phyloP scores from a whole-genome alignment of 1,140 invertebrate genomes.

The Zaprionus africanus region DNA sequence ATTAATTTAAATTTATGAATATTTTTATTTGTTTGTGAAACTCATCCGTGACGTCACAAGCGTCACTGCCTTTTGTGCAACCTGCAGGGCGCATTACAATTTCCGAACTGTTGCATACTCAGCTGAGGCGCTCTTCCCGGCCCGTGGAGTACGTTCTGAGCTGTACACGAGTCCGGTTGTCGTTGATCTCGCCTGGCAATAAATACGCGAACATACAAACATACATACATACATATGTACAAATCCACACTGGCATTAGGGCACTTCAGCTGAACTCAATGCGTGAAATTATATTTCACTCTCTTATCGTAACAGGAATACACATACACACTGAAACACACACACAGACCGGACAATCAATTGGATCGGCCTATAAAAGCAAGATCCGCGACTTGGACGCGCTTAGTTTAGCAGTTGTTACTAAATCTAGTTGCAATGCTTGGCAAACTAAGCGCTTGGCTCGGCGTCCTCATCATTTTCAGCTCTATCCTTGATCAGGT shows the following conservation, averaged over 20 bases:
- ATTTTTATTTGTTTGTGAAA: neutral
- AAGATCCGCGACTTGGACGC: constrained; percentile 7
- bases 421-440: constrained; percentile 35
- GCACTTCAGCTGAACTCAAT: constrained; percentile 26
- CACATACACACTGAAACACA: neutral
- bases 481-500: constrained; percentile 30
- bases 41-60: constrained; percentile 15
- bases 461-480: constrained; percentile 37
- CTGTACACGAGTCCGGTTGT: constrained; percentile 22
- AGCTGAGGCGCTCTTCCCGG: neutral
- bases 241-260: neutral
- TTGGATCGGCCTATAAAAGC: constrained; percentile 18
- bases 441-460: constrained; percentile 21
- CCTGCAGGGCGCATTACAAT: neutral
- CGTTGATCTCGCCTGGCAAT: neutral
- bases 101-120: neutral
- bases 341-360: neutral
- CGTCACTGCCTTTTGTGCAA: neutral
- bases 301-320: constrained; percentile 38
- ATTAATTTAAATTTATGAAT: too few species aligned
- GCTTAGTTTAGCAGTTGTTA: constrained; percentile 15
- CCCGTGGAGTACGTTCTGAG: constrained; percentile 17
- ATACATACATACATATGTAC: neutral
- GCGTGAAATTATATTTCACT: constrained; percentile 6
- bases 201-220: neutral